phyloP scores from a whole-genome alignment of 2,113 vertebrate species.

The Alces alces region DNA sequence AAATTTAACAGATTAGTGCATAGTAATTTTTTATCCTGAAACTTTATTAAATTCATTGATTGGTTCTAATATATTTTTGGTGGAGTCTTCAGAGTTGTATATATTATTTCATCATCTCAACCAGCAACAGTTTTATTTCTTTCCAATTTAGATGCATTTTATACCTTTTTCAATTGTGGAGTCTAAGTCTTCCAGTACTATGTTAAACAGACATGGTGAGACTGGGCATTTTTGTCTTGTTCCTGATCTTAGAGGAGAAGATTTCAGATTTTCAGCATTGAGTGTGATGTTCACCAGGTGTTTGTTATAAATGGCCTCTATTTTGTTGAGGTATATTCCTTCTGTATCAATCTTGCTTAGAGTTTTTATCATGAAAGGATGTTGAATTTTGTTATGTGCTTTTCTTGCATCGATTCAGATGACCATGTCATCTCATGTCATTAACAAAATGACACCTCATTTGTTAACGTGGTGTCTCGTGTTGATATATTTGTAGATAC shows the following conservation, averaged over 20 bases:
- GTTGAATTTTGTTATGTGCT: neutral
- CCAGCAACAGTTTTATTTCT: neutral
- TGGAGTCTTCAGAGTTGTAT: neutral
- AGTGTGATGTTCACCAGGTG: neutral
- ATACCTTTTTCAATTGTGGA: neutral
- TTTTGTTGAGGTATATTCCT: neutral
- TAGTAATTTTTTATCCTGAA: neutral
- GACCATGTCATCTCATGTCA: neutral
- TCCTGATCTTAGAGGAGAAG: neutral
- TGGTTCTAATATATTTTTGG: neutral
- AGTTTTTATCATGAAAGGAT: neutral
- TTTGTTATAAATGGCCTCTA: neutral
- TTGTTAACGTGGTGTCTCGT: neutral
- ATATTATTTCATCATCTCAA: neutral
- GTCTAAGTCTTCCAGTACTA: neutral
- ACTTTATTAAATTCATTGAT: neutral
- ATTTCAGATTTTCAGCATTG: neutral
- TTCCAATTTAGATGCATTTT: neutral
- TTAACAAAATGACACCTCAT: neutral
- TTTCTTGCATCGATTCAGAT: neutral
- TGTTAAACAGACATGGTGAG: neutral
- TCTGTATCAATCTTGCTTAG: neutral
- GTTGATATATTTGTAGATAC: neutral
- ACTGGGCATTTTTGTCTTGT: neutral
- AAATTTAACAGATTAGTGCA: neutral